Conservation (phyloP, 2,888 invertebrate genomes). For the Rhorus exstirpatorius region DNA sequence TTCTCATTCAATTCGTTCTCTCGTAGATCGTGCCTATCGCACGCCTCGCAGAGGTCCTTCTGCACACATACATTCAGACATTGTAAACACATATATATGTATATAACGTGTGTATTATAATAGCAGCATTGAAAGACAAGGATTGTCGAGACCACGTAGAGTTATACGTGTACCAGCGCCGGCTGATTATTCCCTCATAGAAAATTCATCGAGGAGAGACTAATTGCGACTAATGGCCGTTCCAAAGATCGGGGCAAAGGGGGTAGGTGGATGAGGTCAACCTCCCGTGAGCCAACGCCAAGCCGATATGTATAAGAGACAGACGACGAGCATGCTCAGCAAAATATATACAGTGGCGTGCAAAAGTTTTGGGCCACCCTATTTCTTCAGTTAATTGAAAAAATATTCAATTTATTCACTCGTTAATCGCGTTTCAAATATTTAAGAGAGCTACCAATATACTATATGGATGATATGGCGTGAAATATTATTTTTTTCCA, state of each 20-base stretch:
- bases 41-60: slow-evolving; percentile 46
- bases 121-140: slow-evolving; percentile 19
- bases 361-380: no score
- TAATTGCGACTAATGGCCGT: slow-evolving; percentile 82
- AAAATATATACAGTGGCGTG: no score
- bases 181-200: slow-evolving; percentile 78
- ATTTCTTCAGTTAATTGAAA: no score
- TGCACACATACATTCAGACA: slow-evolving; percentile 5
- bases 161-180: slow-evolving; percentile 47
- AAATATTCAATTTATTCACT: no score
- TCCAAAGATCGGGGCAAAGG: slow-evolving; percentile 52
- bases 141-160: slow-evolving; percentile 48
- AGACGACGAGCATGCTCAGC: no score
- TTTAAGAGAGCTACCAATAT: no score
- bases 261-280: slow-evolving; percentile 49
- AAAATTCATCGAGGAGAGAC: slow-evolving; percentile 82
- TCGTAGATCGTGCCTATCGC: slow-evolving; percentile 65
- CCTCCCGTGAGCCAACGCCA: slow-evolving; percentile 7
- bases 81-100: slow-evolving; percentile 1
- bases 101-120: slow-evolving; percentile 12
- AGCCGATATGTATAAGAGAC: background rate
- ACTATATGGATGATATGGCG: no score
- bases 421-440: no score
- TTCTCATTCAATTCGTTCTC: slow-evolving; percentile 68
- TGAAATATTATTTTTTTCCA: no score